These are phyloP conservation scores for Notothenia coriiceps DNA, from an alignment of 2,113 vertebrate species.

Conservation along the genomic window DNA sequence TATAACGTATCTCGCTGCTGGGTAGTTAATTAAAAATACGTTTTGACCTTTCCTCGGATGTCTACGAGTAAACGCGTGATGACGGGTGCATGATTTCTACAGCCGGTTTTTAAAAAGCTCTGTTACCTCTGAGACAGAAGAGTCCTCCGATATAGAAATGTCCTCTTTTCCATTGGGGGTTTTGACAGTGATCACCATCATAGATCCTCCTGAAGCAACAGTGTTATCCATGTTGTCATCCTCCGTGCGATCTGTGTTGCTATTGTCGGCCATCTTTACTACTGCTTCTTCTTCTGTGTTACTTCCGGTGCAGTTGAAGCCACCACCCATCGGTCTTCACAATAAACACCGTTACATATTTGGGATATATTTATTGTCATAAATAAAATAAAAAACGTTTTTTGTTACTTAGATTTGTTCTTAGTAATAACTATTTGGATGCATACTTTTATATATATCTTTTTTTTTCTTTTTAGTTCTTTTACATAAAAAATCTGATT, in stretches of 20 bases:
- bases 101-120: not conserved
- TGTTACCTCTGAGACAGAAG: slow-evolving; percentile 12
- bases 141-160: slow-evolving; percentile 1
- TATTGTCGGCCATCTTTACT: slow-evolving; percentile 63
- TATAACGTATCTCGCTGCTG: not conserved
- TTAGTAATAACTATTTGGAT: too few species aligned
- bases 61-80: not conserved
- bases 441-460: too few species aligned
- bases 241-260: slow-evolving; percentile 72
- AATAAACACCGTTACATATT: not conserved
- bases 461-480: too few species aligned
- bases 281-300: not conserved
- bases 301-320: slow-evolving; percentile 26
- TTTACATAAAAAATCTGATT: too few species aligned
- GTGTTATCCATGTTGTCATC: slow-evolving; percentile 33
- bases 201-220: not conserved
- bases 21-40: too few species aligned
- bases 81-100: not conserved
- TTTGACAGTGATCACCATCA: slow-evolving; percentile 11
- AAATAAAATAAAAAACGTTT: too few species aligned
- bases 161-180: not conserved
- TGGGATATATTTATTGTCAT: too few species aligned
- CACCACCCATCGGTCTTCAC: not conserved
- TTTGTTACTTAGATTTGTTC: too few species aligned
- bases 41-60: not conserved